Evolutionary conservation across 2,888 invertebrate genomes (phyloP), one percentile per base, ranked within the genome.

Genomic region (Parthenolecanium corni): DNA sequence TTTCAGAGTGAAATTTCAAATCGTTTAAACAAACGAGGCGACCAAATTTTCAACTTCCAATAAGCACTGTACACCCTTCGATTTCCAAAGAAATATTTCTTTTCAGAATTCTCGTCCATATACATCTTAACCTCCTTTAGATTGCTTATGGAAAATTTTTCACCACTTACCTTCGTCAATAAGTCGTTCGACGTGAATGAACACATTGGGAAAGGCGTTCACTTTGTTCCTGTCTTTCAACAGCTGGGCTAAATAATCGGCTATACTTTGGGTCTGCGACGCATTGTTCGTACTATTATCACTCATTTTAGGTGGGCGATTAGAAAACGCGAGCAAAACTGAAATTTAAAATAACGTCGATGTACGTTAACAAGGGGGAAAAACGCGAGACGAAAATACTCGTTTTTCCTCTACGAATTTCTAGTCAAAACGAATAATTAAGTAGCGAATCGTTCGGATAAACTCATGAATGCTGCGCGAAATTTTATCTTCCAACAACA

Each of bases 211-310:
- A 81, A 98, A 95, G 75, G 96, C 96, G 74, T 94, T 93, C 77
- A 98, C 84, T 82, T 97, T 96, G 82, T 97, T 97, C 82, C 96
- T 92, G 84, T 98, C 98, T 84, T 98, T 98, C 76, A 98, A 84
- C 80, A 98, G 85, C 82, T 98, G 97, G 76, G 97, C 95, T 82
- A 98, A 84, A 82, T 98, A 98, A 82, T 98, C 97, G 79, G 97
- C 94, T 81, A 92, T 90, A 81, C 91, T 92, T 78, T 92, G 91
- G 79, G 91, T 91, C 76, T 86, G 63, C n/a, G 52, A 53, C 47
- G 53, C 31, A 53, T 63, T 63, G 31, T 31, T 31, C 49, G 49
- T 49, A 31, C 38, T 20, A 46, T 57, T 46, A 61, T 61, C 61
- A 61, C 61, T 61, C 61, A 61, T 61, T 4, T 24, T 61, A 25